Percentiles rank a stretch among this genome's conserved stretches.
Conservation (phyloP, 2,113 vertebrate species). For the Gadus macrocephalus region DNA sequence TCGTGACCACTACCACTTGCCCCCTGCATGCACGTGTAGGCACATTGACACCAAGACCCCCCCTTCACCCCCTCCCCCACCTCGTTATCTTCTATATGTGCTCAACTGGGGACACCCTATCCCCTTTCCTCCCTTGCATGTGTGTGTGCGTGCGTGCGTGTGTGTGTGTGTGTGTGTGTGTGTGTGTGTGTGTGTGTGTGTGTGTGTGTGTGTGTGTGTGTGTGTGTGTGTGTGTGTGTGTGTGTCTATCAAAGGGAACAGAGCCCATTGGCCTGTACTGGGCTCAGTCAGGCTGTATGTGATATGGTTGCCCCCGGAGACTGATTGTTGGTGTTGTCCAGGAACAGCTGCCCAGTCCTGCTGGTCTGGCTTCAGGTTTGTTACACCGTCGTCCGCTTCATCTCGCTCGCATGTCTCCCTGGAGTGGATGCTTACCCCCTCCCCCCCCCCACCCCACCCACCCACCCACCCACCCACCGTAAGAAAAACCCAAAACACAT, state of each 20-base stretch:
- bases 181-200: slow-evolving; percentile 21
- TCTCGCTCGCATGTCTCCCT: slow-evolving; percentile 33
- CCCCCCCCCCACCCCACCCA: too few relatives aligned
- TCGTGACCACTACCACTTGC: slow-evolving; percentile 36
- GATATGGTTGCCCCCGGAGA: slow-evolving; percentile 24
- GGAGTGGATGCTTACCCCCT: neutral
- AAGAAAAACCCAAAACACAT: too few relatives aligned
- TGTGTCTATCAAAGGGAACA: slow-evolving; percentile 35
- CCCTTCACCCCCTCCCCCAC: slow-evolving; percentile 38
- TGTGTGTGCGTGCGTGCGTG: slow-evolving; percentile 18
- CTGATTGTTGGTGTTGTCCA: slow-evolving; percentile 23
- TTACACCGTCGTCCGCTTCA: slow-evolving; percentile 50
- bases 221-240: slow-evolving; percentile 21
- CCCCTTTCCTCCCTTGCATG: slow-evolving; percentile 13
- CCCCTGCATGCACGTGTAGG: slow-evolving; percentile 36
- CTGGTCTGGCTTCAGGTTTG: slow-evolving; percentile 33
- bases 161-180: slow-evolving; percentile 26
- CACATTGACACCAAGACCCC: slow-evolving; percentile 54
- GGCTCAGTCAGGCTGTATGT: slow-evolving; percentile 18
- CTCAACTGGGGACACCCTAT: slow-evolving; percentile 40
- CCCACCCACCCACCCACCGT: too few relatives aligned
- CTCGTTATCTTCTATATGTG: slow-evolving; percentile 22
- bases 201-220: slow-evolving; percentile 36
- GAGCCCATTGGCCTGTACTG: neutral
- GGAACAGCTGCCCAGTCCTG: slow-evolving; percentile 56